These are phyloP conservation scores for Penaeus monodon DNA, from an alignment of 2,888 invertebrate genomes.

Conservation along the genomic window DNA sequence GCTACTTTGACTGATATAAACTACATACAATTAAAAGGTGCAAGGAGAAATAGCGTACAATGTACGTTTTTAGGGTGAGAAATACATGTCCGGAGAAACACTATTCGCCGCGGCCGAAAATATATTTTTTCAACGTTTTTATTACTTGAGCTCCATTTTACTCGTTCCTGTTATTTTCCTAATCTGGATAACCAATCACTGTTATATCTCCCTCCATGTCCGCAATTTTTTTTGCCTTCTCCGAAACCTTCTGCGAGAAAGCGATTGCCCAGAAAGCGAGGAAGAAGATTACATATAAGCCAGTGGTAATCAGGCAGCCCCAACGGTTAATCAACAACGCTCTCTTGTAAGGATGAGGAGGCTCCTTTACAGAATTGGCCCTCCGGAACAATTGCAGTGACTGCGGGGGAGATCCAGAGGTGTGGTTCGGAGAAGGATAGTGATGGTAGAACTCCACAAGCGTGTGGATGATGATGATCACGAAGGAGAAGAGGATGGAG, in stretches of 20 bases:
- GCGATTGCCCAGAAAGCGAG: slow-evolving; percentile 46
- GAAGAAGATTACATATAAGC: slow-evolving; percentile 37
- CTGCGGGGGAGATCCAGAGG: background rate
- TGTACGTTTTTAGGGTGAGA: no score
- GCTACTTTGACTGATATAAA: no score
- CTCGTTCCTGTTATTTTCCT: background rate
- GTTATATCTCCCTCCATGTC: background rate
- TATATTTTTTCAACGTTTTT: background rate
- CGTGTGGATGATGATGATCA: slow-evolving; percentile 49
- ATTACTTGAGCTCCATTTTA: background rate
- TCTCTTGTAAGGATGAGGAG: background rate
- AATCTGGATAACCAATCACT: slow-evolving; percentile 12
- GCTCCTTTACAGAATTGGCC: background rate
- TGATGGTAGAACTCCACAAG: slow-evolving; percentile 49
- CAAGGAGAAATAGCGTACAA: no score
- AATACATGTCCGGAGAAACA: no score
- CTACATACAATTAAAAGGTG: no score
- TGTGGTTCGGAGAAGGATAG: slow-evolving; percentile 27
- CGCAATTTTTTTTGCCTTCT: background rate
- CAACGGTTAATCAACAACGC: slow-evolving; percentile 29
- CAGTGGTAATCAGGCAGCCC: slow-evolving; percentile 21
- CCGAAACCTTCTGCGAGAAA: slow-evolving; percentile 27
- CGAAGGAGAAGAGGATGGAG: slow-evolving; percentile 54
- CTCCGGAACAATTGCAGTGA: background rate
- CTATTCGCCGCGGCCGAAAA: no score